Conservation (phyloP, 64 coral and sea anemone species). For the Trachythela sp. region DNA sequence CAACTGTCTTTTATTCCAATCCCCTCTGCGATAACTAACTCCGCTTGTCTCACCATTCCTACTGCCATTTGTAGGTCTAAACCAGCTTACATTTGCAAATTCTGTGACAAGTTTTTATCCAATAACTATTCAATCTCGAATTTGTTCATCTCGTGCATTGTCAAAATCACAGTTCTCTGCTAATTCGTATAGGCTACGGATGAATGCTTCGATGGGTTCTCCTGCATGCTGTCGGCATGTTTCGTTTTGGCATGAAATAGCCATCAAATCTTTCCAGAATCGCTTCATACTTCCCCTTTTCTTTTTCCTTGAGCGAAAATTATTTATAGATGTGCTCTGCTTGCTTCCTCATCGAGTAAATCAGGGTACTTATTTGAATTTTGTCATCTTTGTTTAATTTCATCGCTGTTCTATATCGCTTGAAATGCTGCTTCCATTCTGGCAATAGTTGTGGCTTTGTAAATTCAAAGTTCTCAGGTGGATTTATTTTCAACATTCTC, state of each 20-base stretch:
- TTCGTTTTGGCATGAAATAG: no score
- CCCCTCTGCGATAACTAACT: background rate
- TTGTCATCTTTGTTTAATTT: conserved; percentile 32
- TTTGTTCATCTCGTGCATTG: no score
- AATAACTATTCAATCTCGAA: no score
- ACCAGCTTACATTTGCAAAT: no score
- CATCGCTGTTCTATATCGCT: background rate
- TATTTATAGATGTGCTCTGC: background rate
- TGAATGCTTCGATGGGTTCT: no score
- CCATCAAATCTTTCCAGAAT: no score
- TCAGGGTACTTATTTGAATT: conserved; percentile 11
- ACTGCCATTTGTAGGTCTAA: background rate
- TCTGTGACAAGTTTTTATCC: no score
- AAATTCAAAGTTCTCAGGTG: background rate
- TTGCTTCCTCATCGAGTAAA: background rate
- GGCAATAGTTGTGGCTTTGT: background rate
- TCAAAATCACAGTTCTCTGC: no score
- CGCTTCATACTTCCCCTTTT: background rate
- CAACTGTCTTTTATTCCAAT: background rate
- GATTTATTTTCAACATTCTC: no score
- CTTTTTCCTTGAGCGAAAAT: background rate
- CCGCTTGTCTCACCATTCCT: background rate
- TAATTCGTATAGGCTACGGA: no score
- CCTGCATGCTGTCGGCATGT: no score
- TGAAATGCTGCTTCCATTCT: background rate